Conservation (phyloP, 2,113 vertebrate species). For the Todiramphus saurophagus region DNA sequence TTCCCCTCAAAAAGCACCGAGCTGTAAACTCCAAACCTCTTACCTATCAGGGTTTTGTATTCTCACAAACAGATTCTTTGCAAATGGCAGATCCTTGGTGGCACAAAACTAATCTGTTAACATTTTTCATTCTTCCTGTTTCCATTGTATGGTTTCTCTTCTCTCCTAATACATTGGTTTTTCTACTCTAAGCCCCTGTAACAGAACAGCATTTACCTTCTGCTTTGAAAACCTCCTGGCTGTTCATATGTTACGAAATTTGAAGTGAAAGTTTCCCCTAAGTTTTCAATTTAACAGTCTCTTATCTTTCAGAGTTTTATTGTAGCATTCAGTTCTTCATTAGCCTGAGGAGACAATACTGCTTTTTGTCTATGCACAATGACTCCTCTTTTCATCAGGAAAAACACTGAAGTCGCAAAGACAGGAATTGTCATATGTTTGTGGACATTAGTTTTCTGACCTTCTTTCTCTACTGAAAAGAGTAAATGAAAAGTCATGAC, state of each 20-base stretch:
- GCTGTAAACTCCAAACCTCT: neutral
- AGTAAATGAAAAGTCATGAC: neutral
- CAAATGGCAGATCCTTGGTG: neutral
- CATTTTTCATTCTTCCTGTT: neutral
- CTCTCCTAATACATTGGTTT: neutral
- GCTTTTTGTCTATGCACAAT: neutral
- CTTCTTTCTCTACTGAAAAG: neutral
- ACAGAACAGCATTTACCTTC: neutral
- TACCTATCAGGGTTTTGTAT: neutral
- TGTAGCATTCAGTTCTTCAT: neutral
- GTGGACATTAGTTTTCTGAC: neutral
- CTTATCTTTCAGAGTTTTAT: neutral
- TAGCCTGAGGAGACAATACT: neutral
- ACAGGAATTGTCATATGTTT: neutral
- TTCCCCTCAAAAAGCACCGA: neutral
- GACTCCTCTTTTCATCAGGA: neutral
- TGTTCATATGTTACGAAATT: neutral
- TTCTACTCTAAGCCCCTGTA: neutral
- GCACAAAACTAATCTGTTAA: neutral
- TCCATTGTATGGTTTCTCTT: neutral
- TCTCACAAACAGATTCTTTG: neutral
- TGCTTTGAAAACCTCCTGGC: neutral
- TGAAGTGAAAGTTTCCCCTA: neutral
- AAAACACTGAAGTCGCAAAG: neutral
- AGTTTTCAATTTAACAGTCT: neutral